Percentiles rank a stretch among this genome's conserved stretches.
Conservation (phyloP, 2,113 vertebrate genomes). For the Ptilonorhynchus violaceus region DNA sequence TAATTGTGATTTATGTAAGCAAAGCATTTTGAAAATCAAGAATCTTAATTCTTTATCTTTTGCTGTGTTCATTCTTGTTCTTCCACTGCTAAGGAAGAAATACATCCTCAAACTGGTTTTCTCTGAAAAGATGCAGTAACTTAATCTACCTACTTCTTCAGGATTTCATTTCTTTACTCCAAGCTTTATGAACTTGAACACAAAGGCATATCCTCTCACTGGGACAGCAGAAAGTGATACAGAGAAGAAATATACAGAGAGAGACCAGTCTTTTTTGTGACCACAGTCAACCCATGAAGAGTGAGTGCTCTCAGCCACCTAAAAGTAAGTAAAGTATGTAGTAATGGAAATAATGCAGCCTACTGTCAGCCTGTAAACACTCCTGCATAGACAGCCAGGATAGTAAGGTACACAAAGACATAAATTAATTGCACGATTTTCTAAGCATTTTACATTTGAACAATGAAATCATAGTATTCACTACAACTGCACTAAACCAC, state of each 20-base stretch:
- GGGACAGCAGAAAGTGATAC: neutral
- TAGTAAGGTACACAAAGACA: neutral
- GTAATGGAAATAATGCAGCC: neutral
- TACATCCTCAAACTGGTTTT: neutral
- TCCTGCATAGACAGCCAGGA: neutral
- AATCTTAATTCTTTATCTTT: neutral
- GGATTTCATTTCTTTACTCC: neutral
- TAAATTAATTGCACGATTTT: neutral
- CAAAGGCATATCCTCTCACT: neutral
- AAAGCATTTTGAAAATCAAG: neutral
- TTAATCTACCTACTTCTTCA: neutral
- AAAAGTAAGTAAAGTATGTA: neutral
- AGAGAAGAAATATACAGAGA: neutral
- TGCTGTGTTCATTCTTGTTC: neutral
- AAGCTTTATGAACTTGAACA: neutral
- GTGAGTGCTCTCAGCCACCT: neutral
- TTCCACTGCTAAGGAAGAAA: neutral
- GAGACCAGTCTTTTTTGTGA: neutral
- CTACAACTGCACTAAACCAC: neutral
- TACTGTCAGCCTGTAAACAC: neutral
- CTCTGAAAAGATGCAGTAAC: neutral
- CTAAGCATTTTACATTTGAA: neutral
- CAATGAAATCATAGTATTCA: neutral
- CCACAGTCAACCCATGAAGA: conserved; percentile 9
- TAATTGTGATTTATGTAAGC: neutral